Conservation (phyloP, 1,140 invertebrate genomes). For the Apocrypta bakeri region DNA sequence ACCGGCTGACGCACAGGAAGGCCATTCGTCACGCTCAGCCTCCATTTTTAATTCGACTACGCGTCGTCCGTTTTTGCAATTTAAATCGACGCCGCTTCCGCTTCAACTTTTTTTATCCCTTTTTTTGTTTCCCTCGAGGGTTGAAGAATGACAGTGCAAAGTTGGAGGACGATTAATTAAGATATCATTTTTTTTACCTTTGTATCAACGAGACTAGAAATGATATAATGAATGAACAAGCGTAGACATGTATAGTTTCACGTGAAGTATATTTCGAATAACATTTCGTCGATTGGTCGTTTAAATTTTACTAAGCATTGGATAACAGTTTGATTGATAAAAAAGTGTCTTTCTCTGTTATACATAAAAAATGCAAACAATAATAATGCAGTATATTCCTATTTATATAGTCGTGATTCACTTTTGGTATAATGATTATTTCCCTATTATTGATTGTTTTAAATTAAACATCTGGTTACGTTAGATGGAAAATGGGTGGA, state of each 20-base stretch:
- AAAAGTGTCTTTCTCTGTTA: not conserved
- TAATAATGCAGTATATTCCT: too few species aligned
- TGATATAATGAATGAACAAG: not conserved
- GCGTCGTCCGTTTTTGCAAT: slow-evolving; percentile 1
- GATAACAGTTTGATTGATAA: not conserved
- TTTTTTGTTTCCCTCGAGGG: not conserved
- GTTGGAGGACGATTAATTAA: not conserved
- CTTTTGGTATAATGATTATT: too few species aligned
- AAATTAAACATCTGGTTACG: not conserved
- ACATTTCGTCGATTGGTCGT: too few species aligned
- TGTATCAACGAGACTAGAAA: too few species aligned
- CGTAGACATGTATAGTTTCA: not conserved
- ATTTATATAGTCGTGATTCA: too few species aligned
- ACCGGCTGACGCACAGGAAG: not conserved
- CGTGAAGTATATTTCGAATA: too few species aligned
- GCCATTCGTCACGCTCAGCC: not conserved
- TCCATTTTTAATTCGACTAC: slow-evolving; percentile 22
- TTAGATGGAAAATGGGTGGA: not conserved
- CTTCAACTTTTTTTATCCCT: not conserved
- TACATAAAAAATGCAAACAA: too few species aligned
- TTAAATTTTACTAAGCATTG: too few species aligned
- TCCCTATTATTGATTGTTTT: not conserved
- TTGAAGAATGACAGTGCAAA: not conserved
- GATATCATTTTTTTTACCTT: not conserved
- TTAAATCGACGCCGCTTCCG: not conserved